These are phyloP conservation scores for Leiothrix lutea DNA, from an alignment of 2,113 vertebrate species.

Conservation along the genomic window DNA sequence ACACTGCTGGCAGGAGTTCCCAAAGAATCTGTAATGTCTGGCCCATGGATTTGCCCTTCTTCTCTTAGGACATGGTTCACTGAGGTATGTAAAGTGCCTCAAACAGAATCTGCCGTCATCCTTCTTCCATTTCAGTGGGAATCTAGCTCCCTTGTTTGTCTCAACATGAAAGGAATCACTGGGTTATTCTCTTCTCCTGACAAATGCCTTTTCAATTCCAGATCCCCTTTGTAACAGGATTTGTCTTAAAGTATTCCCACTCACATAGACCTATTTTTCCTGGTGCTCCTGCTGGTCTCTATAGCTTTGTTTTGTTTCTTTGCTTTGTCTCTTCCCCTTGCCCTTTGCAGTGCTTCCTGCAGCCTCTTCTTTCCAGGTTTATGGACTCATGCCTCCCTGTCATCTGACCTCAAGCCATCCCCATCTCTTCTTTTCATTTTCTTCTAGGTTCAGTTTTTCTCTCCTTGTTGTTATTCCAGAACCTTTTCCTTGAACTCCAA, in stretches of 20 bases:
- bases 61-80: not conserved
- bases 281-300: not conserved
- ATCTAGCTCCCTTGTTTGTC: not conserved
- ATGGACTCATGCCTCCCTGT: not conserved
- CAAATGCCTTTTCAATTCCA: not conserved
- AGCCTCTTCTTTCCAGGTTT: not conserved
- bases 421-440: not conserved
- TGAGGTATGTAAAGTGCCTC: not conserved
- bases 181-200: not conserved
- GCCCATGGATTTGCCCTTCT: not conserved
- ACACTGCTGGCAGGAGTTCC: not conserved
- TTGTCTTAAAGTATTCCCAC: not conserved
- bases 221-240: not conserved
- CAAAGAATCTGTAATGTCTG: not conserved
- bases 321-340: not conserved
- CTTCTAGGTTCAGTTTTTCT: not conserved
- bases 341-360: not conserved
- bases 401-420: not conserved
- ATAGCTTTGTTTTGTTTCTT: not conserved
- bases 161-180: not conserved
- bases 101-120: not conserved
- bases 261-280: not conserved
- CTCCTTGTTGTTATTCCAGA: not conserved
- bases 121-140: not conserved
- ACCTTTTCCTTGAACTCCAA: not conserved